Evolutionary conservation across 2,797 vertebrate genomes (phyloP), one percentile per base, ranked within the genome.

Genomic region (Lacerta viridis): DNA sequence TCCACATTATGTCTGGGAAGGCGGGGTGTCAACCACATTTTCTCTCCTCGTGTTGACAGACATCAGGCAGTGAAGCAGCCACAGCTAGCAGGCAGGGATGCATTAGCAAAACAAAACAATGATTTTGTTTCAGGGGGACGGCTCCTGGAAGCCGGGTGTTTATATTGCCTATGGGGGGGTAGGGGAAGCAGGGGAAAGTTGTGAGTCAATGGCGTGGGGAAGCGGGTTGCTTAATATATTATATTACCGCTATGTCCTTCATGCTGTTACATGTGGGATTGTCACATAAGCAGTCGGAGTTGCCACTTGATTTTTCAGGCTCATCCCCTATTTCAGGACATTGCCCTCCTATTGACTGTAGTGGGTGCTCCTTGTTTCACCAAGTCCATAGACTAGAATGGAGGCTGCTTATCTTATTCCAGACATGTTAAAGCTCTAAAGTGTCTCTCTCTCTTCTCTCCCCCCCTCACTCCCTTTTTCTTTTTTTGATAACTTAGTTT

Each of bases 1-100:
- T 88, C 80, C 59, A 61, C 39, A 78, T 41, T 77, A 68, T 77
- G 36, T 74, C 33, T 66, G 61, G 61, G 25, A 36, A 87, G 20
- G 71, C 11, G 50, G 50, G 69, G 41, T 59, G 20, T 36, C 61
- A 64, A 18, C 59, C 61, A 64, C 61, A 64, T 64, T 64, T 23
- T 64, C 20, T 64, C 61, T 64, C 61, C 18, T 64, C 61, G 5
- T 23, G 17, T 64, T 64, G 61, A 64, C 20, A 64, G 20, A 29
- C 41, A 69, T 36, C 29, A 74, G 25, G 7, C 10, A 5, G 2
- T 13, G 3, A n/a, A 77, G 20, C 41, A 76, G 4, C 33, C 17
- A 20, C 46, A 77, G 25, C 7, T 5, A 39, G 41, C 36, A 15
- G 33, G 15, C 23, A 71, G 27, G 43, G 61, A 83, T 66, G 39